Evolutionary conservation across 2,113 vertebrate species (phyloP), one percentile per base, ranked within the genome.

Genomic region (Ascaphus truei): DNA sequence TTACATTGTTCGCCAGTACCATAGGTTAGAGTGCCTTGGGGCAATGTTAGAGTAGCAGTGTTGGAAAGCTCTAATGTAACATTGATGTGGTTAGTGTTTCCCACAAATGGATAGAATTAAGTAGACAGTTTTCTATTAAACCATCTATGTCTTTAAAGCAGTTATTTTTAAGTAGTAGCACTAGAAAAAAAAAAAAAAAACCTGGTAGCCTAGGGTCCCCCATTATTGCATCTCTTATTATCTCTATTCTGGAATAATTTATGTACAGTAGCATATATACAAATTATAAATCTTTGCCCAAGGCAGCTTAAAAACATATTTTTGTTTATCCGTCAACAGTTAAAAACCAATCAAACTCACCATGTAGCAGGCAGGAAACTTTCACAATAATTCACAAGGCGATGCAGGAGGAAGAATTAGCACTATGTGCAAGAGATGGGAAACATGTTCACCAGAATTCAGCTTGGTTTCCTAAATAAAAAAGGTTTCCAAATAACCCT

Each of bases 1-100:
- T 57, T 57, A 68, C 2, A 39, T 56, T 52, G 6, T 16, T 10
- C 3, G 15, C 1, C 0, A 51, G 60, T 68, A 31, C 66, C 18
- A 75, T 74, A 68, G 3, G 59, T 41, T 72, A 34, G 57, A 61
- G 45, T 71, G 67, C 67, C 67, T 71, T 61, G 51, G 67, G 67
- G 67, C 67, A 51, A 71, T 71, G 57, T 61, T 61, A 52, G 57
- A 52, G 31, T 52, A 58, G 53, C 8, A 63, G 18, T 43, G 34
- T 62, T 69, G 66, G 68, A 79, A 62, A 56, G 39, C 31, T 23
- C 1, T 0, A 29, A 45, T 11, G 5, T 62, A 72, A 57, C 12
- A 18, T 56, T 55, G 48, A 75, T 68, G 58, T 62, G 63, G 76
- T 20, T 29, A 25, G 31, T 36, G 2, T 55, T 68, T 59, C 31